These are phyloP conservation scores for Stegophylla sp. DNA, from an alignment of 2,888 invertebrate species.

Conservation along the genomic window DNA sequence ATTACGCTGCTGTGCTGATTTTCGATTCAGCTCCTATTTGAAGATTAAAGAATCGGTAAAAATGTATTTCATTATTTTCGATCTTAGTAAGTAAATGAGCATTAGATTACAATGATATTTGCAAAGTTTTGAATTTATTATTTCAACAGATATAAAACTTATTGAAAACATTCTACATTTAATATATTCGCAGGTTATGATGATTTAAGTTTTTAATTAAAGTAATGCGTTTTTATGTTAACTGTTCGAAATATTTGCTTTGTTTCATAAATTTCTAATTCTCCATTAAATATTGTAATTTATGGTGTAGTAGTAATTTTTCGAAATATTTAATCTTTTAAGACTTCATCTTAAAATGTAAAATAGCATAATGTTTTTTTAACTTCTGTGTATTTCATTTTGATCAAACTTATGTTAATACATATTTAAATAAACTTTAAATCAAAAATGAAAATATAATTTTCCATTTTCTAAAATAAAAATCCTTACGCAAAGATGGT, in stretches of 20 bases:
- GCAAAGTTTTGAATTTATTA: not conserved
- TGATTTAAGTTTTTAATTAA: not conserved
- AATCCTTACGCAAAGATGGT: constrained; percentile 4
- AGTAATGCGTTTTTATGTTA: not conserved
- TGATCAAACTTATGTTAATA: not conserved
- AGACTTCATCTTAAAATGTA: not conserved
- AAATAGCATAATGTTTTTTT: constrained; percentile 37
- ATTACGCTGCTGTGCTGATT: constrained; percentile 1
- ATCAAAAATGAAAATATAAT: constrained; percentile 22
- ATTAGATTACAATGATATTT: not conserved
- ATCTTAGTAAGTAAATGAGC: not conserved
- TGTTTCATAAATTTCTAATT: not conserved
- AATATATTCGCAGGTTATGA: not conserved
- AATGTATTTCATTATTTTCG: not conserved
- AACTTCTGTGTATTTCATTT: constrained; percentile 18
- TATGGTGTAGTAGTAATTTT: not conserved
- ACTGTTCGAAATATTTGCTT: not conserved
- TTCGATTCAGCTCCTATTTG: not conserved
- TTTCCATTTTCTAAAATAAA: constrained; percentile 10
- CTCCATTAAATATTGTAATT: not conserved
- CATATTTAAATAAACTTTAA: constrained; percentile 3
- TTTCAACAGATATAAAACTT: not conserved
- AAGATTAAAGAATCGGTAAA: not conserved
- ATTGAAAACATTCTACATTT: not conserved
- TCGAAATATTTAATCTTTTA: constrained; percentile 4